Evolutionary conservation across 2,888 invertebrate species (phyloP), one percentile per base, ranked within the genome.

Genomic region (Cactoblastis cactorum): DNA sequence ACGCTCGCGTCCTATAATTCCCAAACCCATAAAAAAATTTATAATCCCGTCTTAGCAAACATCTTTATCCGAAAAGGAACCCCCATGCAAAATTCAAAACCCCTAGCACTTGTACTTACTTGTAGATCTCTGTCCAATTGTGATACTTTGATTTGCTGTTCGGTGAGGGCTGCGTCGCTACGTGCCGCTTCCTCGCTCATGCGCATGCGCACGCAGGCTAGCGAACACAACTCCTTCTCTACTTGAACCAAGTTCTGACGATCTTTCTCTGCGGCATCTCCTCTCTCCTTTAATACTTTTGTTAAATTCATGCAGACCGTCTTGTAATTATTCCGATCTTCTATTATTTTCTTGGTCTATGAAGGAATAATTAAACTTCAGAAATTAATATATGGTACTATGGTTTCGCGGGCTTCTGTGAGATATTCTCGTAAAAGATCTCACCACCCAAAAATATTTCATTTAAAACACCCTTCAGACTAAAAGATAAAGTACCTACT

Each of bases 91-190:
- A n/a, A n/a, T n/a, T n/a, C n/a, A n/a, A 4, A 4, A 22, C 3
- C 5, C 3, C 22, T 5, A 22, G 22, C 3, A 22, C 5, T 28
- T 28, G 8, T 3, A 9, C 22, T 54, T 53, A 84, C 87, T 67
- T 77, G 72, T 18, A 80, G 65, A 38, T 87, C 83, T 54, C 84
- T 72, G 8, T 83, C 84, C 3, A 77, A 56, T 56, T 84, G 86
- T 8, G 74, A 52, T 1, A 56, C 59, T 37, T 63, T 73, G 61
- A 80, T 80, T 37, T 80, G 74, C 11, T 72, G 62, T 6, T 81
- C 79, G 1, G 76, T 70, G 0, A 83, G 62, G 0, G 54, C 35
- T 0, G 76, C 61, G 17, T 83, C 83, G 1, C 59, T 59, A 9
- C 56, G 62, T 1, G 76, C 67, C 3, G 63, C 57, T 48, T 80